Evolutionary conservation across 2,797 vertebrate genomes (phyloP).

Genomic region (Pteronotus mesoamericanus): DNA sequence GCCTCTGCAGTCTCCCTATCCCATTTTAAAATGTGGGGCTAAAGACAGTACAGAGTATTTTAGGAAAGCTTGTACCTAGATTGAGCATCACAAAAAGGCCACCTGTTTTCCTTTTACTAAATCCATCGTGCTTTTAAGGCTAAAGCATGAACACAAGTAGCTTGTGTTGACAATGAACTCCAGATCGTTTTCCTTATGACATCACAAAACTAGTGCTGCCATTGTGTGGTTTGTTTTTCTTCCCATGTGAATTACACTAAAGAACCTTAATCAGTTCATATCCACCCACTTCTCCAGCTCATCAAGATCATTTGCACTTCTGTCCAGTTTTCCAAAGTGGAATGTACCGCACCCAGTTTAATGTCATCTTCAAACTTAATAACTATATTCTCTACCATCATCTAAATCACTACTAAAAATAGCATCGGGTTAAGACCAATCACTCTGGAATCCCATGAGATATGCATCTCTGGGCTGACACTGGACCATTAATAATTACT

Average conservation of each 20-base stretch:
- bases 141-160: neutral
- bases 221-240: conserved; percentile 68
- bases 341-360: conserved; percentile 67
- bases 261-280: conserved; percentile 54
- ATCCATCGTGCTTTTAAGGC: conserved; percentile 33
- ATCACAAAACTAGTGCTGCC: conserved; percentile 63
- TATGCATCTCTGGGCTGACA: conserved; percentile 46
- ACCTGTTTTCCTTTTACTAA: conserved; percentile 25
- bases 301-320: conserved; percentile 58
- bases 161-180: conserved; percentile 40
- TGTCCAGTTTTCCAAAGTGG: conserved; percentile 66
- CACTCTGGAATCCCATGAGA: conserved; percentile 58
- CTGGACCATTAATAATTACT: conserved; percentile 58
- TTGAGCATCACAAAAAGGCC: neutral
- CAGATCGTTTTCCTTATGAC: conserved; percentile 51
- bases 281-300: conserved; percentile 55
- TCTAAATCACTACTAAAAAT: conserved; percentile 69
- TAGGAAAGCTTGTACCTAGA: neutral
- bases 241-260: conserved; percentile 47
- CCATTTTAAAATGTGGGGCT: neutral
- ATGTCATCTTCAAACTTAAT: conserved; percentile 68
- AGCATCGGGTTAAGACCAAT: conserved; percentile 54
- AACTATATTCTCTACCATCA: conserved; percentile 58
- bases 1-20: neutral
- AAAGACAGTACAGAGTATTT: neutral